A percentile compares a stretch with the other conserved stretches of the same genome.
Conservation (phyloP, 2,888 invertebrate species). For the Escarpia spicata region DNA sequence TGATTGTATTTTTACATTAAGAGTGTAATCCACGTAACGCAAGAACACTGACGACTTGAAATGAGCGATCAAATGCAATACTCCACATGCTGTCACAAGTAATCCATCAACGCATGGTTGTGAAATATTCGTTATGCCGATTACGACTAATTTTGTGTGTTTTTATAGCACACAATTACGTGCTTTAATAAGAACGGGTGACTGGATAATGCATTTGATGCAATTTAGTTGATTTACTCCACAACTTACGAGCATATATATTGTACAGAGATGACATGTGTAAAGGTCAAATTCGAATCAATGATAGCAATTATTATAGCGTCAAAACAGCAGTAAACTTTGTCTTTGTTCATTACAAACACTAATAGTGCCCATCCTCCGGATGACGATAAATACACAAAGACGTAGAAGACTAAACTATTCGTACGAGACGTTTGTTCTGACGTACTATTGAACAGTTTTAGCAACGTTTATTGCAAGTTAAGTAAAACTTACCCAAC, state of each 20-base stretch:
- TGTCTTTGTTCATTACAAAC: neutral
- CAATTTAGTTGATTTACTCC: neutral
- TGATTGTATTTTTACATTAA: neutral
- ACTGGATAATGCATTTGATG: neutral
- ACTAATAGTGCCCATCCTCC: neutral
- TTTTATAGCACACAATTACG: neutral
- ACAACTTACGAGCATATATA: neutral
- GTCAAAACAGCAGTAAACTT: neutral
- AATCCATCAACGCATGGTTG: neutral
- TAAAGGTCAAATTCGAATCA: neutral
- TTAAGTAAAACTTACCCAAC: no score
- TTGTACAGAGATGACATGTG: neutral
- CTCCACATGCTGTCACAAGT: neutral
- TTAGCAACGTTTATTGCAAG: no score
- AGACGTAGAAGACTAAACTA: no score
- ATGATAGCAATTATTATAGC: neutral
- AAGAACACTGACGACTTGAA: neutral
- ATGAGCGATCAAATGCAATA: neutral
- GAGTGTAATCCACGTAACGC: neutral
- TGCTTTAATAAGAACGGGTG: neutral
- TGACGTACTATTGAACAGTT: no score
- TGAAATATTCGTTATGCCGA: neutral
- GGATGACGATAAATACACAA: no score
- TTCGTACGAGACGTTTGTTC: no score
- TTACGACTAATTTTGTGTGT: neutral